Percentiles rank a stretch among this genome's conserved stretches.
phyloP scores from a whole-genome alignment of 2,797 vertebrate genomes.

The Eupleurogrammus muticus region DNA sequence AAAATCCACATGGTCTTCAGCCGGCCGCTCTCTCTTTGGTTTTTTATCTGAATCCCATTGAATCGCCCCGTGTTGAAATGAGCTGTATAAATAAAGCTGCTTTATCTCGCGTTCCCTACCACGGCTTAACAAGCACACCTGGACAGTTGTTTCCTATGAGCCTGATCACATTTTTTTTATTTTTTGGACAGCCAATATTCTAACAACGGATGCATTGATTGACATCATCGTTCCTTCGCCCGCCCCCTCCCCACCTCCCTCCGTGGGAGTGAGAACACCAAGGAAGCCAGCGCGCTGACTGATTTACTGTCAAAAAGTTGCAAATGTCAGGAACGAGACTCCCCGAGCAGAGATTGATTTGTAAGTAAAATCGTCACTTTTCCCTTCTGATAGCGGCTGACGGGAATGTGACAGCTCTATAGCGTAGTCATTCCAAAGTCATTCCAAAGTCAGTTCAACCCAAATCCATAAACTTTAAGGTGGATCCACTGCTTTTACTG shows the following conservation, averaged over 20 bases:
- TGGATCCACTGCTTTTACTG: not conserved
- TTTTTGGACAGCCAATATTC: not conserved
- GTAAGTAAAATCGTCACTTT: constrained; percentile 16
- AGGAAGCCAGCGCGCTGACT: not conserved
- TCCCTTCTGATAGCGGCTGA: constrained; percentile 19
- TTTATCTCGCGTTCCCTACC: too few relatives aligned
- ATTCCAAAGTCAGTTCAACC: constrained; percentile 10
- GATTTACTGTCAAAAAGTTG: constrained; percentile 23
- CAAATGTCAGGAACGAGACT: constrained; percentile 19
- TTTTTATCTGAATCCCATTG: not conserved
- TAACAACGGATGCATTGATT: not conserved
- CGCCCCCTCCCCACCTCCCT: not conserved
- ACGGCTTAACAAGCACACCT: too few relatives aligned
- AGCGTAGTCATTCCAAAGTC: not conserved
- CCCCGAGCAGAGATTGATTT: constrained; percentile 12
- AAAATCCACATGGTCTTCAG: not conserved
- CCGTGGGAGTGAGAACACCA: not conserved
- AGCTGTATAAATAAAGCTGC: too few relatives aligned
- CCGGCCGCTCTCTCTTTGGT: not conserved
- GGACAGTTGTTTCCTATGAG: too few relatives aligned
- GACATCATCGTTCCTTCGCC: not conserved
- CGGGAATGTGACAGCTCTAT: constrained; percentile 14
- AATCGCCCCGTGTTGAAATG: not conserved
- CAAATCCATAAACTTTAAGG: not conserved
- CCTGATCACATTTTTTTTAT: too few relatives aligned